A percentile compares a stretch with the other conserved stretches of the same genome.
Evolutionary conservation across 2,888 invertebrate species (phyloP).

Genomic region (Callyntrura guangdongensis): DNA sequence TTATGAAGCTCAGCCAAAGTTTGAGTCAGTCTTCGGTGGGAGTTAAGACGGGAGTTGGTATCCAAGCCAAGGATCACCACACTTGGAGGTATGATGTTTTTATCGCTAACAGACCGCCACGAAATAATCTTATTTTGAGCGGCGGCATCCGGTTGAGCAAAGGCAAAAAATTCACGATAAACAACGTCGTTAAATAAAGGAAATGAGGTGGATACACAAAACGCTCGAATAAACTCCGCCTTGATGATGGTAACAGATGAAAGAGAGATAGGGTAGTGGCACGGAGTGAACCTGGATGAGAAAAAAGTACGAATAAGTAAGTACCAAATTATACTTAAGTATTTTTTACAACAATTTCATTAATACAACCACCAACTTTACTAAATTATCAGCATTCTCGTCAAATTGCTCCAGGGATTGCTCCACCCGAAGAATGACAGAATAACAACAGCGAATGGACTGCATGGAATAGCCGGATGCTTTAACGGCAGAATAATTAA

Average conservation of each 20-base stretch:
- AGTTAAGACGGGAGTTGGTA: constrained; percentile 67
- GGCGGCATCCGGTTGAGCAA: constrained; percentile 57
- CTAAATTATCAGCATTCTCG: constrained; percentile 52
- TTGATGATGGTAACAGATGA: too few species aligned
- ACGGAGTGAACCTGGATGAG: background rate
- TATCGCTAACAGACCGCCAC: background rate
- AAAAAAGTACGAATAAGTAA: background rate
- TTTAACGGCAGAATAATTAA: constrained; percentile 61
- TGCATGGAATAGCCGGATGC: constrained; percentile 63
- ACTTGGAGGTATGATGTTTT: constrained; percentile 62
- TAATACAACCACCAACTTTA: background rate
- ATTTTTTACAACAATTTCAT: background rate
- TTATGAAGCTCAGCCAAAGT: constrained; percentile 29
- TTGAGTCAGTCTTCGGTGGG: constrained; percentile 46
- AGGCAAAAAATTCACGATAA: constrained; percentile 77
- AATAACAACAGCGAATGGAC: constrained; percentile 70
- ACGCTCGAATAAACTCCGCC: constrained; percentile 77
- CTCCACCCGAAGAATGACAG: constrained; percentile 66
- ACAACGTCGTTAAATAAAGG: constrained; percentile 75
- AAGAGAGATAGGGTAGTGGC: too few species aligned
- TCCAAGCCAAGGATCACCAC: constrained; percentile 68
- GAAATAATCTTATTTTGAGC: background rate
- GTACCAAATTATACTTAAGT: background rate
- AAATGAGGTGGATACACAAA: constrained; percentile 74
- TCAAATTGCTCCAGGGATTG: constrained; percentile 62